Evolutionary conservation across 2,888 invertebrate genomes (phyloP).

Genomic region (Chaetogeoica ovagalla): DNA sequence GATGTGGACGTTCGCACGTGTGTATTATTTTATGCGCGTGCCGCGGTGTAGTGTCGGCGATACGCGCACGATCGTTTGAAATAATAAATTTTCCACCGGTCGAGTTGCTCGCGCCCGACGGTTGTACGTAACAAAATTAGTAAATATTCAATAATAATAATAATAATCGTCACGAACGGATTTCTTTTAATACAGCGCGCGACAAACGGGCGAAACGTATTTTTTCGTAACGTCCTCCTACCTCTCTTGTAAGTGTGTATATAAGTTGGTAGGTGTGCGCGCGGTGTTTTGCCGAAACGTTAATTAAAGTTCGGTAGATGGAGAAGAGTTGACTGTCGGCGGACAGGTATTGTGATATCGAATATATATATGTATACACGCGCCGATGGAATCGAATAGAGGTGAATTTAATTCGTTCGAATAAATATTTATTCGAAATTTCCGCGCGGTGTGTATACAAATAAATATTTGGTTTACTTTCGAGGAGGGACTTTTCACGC

Average conservation of each 20-base stretch:
- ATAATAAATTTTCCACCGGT: too few species aligned
- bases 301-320: too few species aligned
- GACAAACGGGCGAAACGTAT: background rate
- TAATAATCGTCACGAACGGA: conserved; percentile 5
- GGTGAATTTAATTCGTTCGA: background rate
- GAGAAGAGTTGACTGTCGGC: too few species aligned
- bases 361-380: background rate
- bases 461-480: conserved; percentile 6
- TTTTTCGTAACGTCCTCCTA: background rate
- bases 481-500: background rate
- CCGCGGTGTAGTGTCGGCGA: too few species aligned
- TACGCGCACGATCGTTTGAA: background rate
- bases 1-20: too few species aligned
- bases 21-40: too few species aligned
- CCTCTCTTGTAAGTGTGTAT: background rate
- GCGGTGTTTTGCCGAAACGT: background rate
- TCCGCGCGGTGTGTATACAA: background rate
- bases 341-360: too few species aligned
- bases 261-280: background rate
- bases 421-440: background rate
- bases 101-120: background rate
- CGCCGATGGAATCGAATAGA: too few species aligned
- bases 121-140: background rate
- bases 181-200: background rate
- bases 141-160: background rate